Evolutionary conservation across 2,888 invertebrate species (phyloP).

Genomic region (Prosapia bicincta): DNA sequence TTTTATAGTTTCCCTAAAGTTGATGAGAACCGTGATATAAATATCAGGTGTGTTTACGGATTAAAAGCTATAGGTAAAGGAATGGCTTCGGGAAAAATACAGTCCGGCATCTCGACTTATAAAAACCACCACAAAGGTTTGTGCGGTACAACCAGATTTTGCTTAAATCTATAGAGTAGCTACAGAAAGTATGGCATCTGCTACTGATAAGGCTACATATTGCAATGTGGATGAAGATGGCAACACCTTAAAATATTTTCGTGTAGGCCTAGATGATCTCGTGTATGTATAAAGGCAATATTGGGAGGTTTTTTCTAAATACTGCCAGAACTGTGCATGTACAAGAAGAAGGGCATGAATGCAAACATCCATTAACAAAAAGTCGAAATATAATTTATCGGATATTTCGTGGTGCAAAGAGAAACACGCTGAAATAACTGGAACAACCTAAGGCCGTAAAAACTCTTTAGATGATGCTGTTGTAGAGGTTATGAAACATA

Average conservation of each 20-base stretch:
- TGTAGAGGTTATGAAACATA: background rate
- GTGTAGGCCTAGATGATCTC: background rate
- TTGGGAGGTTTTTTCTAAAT: background rate
- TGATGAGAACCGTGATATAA: background rate
- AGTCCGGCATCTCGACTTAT: background rate
- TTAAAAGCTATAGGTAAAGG: background rate
- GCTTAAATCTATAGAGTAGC: background rate
- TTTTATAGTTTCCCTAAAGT: background rate
- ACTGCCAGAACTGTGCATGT: background rate
- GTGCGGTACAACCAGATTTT: background rate
- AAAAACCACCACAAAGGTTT: background rate
- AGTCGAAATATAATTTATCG: too few species aligned
- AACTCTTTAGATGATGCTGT: too few species aligned
- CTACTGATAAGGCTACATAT: too few species aligned
- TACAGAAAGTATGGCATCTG: background rate
- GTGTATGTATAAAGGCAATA: background rate
- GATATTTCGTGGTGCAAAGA: background rate
- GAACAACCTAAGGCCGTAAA: too few species aligned
- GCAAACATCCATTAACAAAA: too few species aligned
- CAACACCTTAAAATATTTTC: background rate
- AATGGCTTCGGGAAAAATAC: background rate
- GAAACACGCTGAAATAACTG: too few species aligned
- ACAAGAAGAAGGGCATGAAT: background rate
- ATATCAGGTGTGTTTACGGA: background rate
- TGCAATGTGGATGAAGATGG: too few species aligned